These are phyloP conservation scores for Helostoma temminkii DNA, from an alignment of 2,797 vertebrate genomes.

Conservation along the genomic window DNA sequence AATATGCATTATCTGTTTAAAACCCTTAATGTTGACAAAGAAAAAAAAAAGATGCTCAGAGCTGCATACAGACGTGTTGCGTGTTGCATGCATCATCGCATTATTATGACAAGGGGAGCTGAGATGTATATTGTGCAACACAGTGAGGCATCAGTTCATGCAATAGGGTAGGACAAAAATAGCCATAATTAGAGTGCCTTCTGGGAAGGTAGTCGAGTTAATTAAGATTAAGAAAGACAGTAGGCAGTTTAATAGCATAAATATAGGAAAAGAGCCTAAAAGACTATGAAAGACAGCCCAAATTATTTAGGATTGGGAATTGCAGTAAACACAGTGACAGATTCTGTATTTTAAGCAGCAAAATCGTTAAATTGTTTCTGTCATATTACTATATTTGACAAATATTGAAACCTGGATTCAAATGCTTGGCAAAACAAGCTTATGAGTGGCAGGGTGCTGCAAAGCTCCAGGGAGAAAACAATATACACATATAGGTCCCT, in stretches of 20 bases:
- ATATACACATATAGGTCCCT: slow-evolving; percentile 63
- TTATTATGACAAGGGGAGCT: slow-evolving; percentile 23
- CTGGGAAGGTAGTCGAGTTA: slow-evolving; percentile 59
- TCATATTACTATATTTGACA: background rate
- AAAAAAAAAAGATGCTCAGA: background rate
- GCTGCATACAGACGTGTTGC: slow-evolving; percentile 12
- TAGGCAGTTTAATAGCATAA: slow-evolving; percentile 17
- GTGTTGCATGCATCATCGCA: slow-evolving; percentile 22
- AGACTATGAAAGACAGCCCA: no score
- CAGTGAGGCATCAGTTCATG: slow-evolving; percentile 40
- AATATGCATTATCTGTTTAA: no score
- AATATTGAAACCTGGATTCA: slow-evolving; percentile 14
- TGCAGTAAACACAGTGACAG: background rate
- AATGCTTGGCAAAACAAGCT: slow-evolving; percentile 1
- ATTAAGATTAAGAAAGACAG: slow-evolving; percentile 60
- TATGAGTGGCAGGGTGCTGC: slow-evolving; percentile 29
- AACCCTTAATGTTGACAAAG: no score
- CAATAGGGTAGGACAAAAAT: slow-evolving; percentile 62
- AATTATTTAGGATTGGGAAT: background rate
- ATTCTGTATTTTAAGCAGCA: background rate
- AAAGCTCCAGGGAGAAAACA: slow-evolving; percentile 59
- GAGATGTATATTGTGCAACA: slow-evolving; percentile 38
- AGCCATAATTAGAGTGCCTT: slow-evolving; percentile 45
- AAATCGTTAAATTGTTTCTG: slow-evolving; percentile 4
- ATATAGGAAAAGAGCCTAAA: background rate